phyloP scores from a whole-genome alignment of 2,888 invertebrate species.

The Lamellibrachia columna region DNA sequence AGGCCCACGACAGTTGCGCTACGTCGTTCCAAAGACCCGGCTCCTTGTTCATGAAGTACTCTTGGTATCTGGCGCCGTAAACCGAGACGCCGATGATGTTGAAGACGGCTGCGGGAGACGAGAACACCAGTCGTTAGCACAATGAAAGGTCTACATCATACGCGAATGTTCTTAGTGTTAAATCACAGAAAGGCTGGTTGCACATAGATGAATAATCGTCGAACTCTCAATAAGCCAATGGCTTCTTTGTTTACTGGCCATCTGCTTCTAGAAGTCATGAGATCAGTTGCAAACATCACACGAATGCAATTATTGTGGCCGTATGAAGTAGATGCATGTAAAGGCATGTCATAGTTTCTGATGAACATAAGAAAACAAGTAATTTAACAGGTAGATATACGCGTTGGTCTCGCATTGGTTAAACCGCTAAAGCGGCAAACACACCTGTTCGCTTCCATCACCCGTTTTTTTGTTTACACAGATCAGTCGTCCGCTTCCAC shows the following conservation, averaged over 20 bases:
- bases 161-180: not conserved
- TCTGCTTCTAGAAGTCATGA: not conserved
- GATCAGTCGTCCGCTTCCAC: no score
- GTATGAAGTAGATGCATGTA: not conserved
- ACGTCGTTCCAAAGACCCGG: conserved; percentile 24
- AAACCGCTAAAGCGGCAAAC: not conserved
- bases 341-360: not conserved
- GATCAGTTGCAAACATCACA: not conserved
- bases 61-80: conserved; percentile 39
- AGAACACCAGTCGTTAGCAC: not conserved
- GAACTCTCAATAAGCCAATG: no score
- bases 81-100: conserved; percentile 34
- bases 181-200: no score
- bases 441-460: no score
- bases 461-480: no score
- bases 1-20: conserved; percentile 41
- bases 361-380: not conserved
- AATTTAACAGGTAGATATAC: not conserved
- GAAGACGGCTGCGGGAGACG: conserved; percentile 36
- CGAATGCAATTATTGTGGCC: not conserved
- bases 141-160: not conserved
- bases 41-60: conserved; percentile 42
- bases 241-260: no score
- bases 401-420: not conserved
- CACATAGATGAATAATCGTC: no score